Evolutionary conservation across 2,888 invertebrate genomes (phyloP).

Genomic region (Leptopilina myrica): DNA sequence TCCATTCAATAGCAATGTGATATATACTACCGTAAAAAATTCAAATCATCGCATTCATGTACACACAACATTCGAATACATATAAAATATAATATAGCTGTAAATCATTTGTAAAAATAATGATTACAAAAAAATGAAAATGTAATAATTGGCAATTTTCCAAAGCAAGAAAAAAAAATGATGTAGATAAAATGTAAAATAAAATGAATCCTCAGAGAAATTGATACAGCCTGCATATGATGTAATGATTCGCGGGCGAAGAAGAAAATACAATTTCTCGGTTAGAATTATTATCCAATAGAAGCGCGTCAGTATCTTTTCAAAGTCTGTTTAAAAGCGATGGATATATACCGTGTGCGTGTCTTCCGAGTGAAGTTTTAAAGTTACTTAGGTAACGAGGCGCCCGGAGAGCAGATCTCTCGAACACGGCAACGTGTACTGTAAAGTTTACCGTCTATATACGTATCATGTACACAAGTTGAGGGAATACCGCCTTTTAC

Average conservation of each 20-base stretch:
- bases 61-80: no score
- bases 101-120: no score
- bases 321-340: constrained; percentile 45
- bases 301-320: neutral
- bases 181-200: no score
- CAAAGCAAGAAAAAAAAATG: no score
- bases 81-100: no score
- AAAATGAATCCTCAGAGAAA: no score
- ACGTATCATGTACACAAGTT: constrained; percentile 47
- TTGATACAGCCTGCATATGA: neutral
- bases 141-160: no score
- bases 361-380: constrained; percentile 52
- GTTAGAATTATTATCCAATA: constrained; percentile 5
- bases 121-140: no score
- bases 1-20: no score
- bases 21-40: no score
- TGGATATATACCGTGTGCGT: constrained; percentile 36
- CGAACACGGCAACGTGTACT: constrained; percentile 51
- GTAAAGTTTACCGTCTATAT: constrained; percentile 44
- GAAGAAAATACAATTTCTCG: neutral
- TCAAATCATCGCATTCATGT: no score
- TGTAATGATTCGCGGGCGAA: neutral
- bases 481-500: constrained; percentile 50
- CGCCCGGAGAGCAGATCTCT: constrained; percentile 56
- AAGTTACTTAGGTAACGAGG: constrained; percentile 54